These are phyloP conservation scores for Calyptommatus sinebrachiatus DNA, from an alignment of 2,113 vertebrate genomes.

Conservation along the genomic window DNA sequence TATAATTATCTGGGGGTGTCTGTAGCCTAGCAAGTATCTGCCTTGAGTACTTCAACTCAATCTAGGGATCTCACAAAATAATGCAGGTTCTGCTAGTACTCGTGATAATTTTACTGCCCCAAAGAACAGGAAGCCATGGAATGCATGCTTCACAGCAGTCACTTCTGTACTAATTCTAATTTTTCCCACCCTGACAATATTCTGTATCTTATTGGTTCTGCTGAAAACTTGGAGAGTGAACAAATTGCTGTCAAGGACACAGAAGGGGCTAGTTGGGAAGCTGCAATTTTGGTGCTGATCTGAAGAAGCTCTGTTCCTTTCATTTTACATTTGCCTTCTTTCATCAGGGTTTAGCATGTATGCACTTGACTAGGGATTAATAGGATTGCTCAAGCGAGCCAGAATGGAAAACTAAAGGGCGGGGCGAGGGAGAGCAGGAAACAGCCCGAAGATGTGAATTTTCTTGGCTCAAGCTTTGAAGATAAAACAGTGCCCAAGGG, in stretches of 20 bases:
- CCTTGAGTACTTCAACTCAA: too few relatives aligned
- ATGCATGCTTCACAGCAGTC: background rate
- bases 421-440: conserved; percentile 27
- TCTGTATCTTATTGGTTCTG: background rate
- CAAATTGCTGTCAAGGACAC: conserved; percentile 15
- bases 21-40: too few relatives aligned
- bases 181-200: background rate
- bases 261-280: conserved; percentile 26
- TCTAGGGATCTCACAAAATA: too few relatives aligned
- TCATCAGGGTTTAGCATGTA: conserved; percentile 60
- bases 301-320: conserved; percentile 36
- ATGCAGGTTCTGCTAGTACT: background rate
- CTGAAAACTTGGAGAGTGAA: background rate
- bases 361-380: conserved; percentile 71
- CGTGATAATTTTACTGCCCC: background rate
- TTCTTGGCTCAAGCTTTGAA: conserved; percentile 72
- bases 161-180: too few relatives aligned
- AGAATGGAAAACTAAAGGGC: conserved; percentile 51
- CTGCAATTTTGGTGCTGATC: conserved; percentile 28
- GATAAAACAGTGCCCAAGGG: conserved; percentile 69
- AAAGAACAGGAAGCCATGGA: background rate
- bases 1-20: too few relatives aligned
- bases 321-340: conserved; percentile 55
- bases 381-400: conserved; percentile 65
- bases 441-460: conserved; percentile 70